Conservation (phyloP, 2,888 invertebrate species). For the Macrostomum cliftonense region DNA sequence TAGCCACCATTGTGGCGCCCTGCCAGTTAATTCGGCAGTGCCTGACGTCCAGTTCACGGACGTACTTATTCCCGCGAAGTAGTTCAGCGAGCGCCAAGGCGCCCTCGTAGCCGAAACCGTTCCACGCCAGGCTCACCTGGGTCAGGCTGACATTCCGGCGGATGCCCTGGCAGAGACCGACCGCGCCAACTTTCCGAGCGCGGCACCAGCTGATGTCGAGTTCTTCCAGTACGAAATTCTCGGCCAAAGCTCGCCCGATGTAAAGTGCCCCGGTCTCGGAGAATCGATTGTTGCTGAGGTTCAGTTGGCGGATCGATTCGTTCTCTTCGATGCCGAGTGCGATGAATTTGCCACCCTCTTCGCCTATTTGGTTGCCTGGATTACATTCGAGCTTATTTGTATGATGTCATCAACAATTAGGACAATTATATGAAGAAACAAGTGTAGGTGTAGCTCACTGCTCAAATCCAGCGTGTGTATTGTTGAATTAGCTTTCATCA, state of each 20-base stretch:
- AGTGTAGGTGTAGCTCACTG: too few relatives aligned
- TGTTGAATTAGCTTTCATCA: too few relatives aligned
- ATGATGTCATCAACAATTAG: too few relatives aligned
- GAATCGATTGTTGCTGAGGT: constrained; percentile 19
- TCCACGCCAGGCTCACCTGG: constrained; percentile 14
- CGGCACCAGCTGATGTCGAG: constrained; percentile 21
- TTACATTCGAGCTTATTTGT: too few relatives aligned
- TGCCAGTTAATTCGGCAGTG: constrained; percentile 21
- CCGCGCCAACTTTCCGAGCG: constrained; percentile 19
- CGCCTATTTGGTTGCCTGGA: constrained; percentile 19
- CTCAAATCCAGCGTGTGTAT: too few relatives aligned
- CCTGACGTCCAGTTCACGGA: constrained; percentile 17
- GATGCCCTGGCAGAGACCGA: constrained; percentile 17
- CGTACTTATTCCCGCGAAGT: constrained; percentile 16
- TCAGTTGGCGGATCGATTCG: constrained; percentile 8
- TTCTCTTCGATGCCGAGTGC: constrained; percentile 17
- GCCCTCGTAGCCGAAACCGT: constrained; percentile 23
- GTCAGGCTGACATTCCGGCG: too few relatives aligned
- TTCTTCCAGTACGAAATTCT: constrained; percentile 14
- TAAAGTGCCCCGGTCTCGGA: constrained; percentile 16
- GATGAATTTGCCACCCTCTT: constrained; percentile 14
- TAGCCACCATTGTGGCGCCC: constrained; percentile 17
- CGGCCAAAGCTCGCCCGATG: constrained; percentile 18
- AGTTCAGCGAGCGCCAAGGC: constrained; percentile 19
- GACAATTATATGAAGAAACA: too few relatives aligned